A percentile compares a stretch with the other conserved stretches of the same genome.
Conservation (phyloP, 2,888 invertebrate species). For the Troides oblongomaculatus region DNA sequence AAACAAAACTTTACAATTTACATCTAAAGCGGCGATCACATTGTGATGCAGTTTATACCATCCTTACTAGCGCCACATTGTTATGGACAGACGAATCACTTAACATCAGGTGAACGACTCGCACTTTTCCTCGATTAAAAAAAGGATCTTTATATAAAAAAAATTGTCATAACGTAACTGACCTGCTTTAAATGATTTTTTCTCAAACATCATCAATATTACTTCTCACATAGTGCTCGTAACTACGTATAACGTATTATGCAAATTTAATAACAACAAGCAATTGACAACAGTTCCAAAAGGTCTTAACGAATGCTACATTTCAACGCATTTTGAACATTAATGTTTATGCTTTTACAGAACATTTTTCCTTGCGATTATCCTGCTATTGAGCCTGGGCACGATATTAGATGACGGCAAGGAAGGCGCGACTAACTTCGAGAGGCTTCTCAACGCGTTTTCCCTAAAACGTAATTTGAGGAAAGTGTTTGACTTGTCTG, state of each 20-base stretch:
- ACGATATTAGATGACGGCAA: slow-evolving; percentile 69
- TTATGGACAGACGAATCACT: too few relatives aligned
- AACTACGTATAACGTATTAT: slow-evolving; percentile 21
- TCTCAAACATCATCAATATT: slow-evolving; percentile 18
- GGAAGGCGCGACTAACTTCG: slow-evolving; percentile 69
- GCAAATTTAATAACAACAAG: slow-evolving; percentile 24
- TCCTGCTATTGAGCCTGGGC: slow-evolving; percentile 62
- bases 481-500: slow-evolving; percentile 66
- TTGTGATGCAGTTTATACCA: too few relatives aligned
- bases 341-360: slow-evolving; percentile 41
- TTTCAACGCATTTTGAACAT: slow-evolving; percentile 11
- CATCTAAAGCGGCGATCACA: too few relatives aligned
- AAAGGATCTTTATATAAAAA: background rate
- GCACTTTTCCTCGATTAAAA: too few relatives aligned
- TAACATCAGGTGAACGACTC: too few relatives aligned
- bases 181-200: slow-evolving; percentile 12
- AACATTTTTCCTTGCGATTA: slow-evolving; percentile 67
- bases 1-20: too few relatives aligned
- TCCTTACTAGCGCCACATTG: too few relatives aligned
- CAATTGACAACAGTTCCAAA: slow-evolving; percentile 2
- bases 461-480: slow-evolving; percentile 72
- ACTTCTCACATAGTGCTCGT: slow-evolving; percentile 10
- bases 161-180: background rate
- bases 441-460: slow-evolving; percentile 74
- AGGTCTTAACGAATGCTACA: background rate